Evolutionary conservation across 1,140 invertebrate species (phyloP).

Genomic region (Galendromus occidentalis): DNA sequence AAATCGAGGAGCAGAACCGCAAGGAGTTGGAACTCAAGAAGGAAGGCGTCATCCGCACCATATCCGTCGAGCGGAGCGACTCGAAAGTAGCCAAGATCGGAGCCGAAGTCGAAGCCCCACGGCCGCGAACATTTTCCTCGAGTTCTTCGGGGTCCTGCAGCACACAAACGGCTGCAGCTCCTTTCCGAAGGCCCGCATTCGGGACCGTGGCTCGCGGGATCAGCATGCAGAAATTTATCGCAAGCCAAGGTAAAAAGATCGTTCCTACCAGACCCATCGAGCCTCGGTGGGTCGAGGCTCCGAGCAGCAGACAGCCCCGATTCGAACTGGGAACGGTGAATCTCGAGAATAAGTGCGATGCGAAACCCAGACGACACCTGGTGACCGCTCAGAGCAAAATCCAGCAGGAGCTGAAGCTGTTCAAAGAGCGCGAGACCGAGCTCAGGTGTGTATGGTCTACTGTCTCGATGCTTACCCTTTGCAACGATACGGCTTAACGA

Average conservation of each 20-base stretch:
- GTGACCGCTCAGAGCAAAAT: slow-evolving; percentile 47
- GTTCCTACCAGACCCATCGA: neutral
- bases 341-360: neutral
- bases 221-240: slow-evolving; percentile 49
- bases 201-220: slow-evolving; percentile 40
- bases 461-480: too few species aligned
- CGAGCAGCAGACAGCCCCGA: slow-evolving; percentile 24
- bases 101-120: slow-evolving; percentile 7
- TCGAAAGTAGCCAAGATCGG: slow-evolving; percentile 21
- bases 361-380: neutral
- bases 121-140: slow-evolving; percentile 12
- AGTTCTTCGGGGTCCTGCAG: slow-evolving; percentile 14
- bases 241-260: slow-evolving; percentile 39
- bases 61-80: slow-evolving; percentile 27
- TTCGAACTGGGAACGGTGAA: neutral
- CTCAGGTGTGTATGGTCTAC: slow-evolving; percentile 34
- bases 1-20: slow-evolving; percentile 30
- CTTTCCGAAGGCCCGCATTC: slow-evolving; percentile 10
- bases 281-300: neutral
- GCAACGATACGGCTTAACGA: too few species aligned
- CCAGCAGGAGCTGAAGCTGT: slow-evolving; percentile 48
- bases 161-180: neutral
- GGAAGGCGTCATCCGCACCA: slow-evolving; percentile 27
- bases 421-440: slow-evolving; percentile 48
- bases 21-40: slow-evolving; percentile 27